phyloP scores from a whole-genome alignment of 2,797 vertebrate genomes.

The Hippocampus kuda region DNA sequence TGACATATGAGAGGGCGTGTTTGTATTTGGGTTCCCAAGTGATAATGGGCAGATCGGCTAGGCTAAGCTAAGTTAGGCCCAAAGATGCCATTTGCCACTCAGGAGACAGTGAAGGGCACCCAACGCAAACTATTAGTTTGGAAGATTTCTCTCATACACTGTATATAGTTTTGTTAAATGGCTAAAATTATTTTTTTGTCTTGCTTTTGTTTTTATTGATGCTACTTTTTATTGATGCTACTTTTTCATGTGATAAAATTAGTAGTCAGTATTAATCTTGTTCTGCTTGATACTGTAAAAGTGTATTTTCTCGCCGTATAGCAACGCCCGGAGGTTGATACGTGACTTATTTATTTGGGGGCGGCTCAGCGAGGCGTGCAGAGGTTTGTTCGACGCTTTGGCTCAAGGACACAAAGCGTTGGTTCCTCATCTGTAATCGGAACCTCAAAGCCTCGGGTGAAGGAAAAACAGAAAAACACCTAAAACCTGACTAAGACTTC shows the following conservation, averaged over 20 bases:
- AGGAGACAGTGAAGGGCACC: slow-evolving; percentile 20
- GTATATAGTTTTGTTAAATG: too few species aligned
- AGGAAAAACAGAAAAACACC: slow-evolving; percentile 32
- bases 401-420: slow-evolving; percentile 56
- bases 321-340: slow-evolving; percentile 64
- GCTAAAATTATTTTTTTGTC: too few species aligned
- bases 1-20: slow-evolving; percentile 38
- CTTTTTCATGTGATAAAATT: too few species aligned
- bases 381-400: slow-evolving; percentile 42
- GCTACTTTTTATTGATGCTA: too few species aligned
- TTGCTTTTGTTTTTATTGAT: too few species aligned
- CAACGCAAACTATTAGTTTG: slow-evolving; percentile 40
- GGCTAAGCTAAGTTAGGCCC: slow-evolving; percentile 4
- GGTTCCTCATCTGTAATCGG: slow-evolving; percentile 44
- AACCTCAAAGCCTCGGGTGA: slow-evolving; percentile 54
- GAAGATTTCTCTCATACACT: too few species aligned
- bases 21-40: slow-evolving; percentile 42
- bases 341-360: slow-evolving; percentile 60
- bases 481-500: slow-evolving; percentile 42
- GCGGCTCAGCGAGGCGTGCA: slow-evolving; percentile 54
- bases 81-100: not conserved
- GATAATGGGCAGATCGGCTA: slow-evolving; percentile 14
- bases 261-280: not conserved
- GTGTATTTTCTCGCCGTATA: slow-evolving; percentile 44
- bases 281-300: slow-evolving; percentile 16